Conservation (phyloP, 2,797 vertebrate genomes). For the Siniperca scherzeri region DNA sequence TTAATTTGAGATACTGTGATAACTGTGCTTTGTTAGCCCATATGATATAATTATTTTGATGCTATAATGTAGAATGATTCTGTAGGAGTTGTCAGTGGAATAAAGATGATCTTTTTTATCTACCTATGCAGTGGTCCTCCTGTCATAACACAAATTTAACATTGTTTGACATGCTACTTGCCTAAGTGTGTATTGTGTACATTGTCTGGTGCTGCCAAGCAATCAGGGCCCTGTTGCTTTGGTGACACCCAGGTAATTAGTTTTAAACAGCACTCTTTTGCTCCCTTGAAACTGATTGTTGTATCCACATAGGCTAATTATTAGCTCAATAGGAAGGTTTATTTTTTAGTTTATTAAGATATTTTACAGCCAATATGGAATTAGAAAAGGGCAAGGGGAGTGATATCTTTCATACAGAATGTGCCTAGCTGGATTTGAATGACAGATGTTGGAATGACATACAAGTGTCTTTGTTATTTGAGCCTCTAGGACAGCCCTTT, state of each 20-base stretch:
- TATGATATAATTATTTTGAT: background rate
- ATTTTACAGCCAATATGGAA: constrained; percentile 7
- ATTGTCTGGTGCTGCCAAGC: background rate
- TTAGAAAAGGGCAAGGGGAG: background rate
- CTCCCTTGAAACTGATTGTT: background rate
- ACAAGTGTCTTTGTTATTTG: constrained; percentile 18
- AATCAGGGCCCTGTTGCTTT: constrained; percentile 3
- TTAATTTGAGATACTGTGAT: background rate
- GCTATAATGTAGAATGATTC: background rate
- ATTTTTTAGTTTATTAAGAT: background rate
- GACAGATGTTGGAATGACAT: constrained; percentile 12
- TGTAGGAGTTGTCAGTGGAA: background rate
- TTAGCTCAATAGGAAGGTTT: background rate
- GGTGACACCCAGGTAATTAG: background rate
- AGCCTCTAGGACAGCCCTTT: constrained; percentile 11
- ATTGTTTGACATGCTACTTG: background rate
- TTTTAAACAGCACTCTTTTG: background rate
- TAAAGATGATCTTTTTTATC: background rate
- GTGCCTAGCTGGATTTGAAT: background rate
- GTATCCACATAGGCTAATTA: background rate
- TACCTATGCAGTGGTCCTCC: background rate
- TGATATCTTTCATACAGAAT: background rate
- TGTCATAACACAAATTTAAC: background rate
- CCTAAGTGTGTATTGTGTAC: background rate
- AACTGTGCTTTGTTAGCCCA: background rate